Base-by-base conservation (phyloP, 2,113 vertebrate species). In the Gasterosteus nipponicus region DNA sequence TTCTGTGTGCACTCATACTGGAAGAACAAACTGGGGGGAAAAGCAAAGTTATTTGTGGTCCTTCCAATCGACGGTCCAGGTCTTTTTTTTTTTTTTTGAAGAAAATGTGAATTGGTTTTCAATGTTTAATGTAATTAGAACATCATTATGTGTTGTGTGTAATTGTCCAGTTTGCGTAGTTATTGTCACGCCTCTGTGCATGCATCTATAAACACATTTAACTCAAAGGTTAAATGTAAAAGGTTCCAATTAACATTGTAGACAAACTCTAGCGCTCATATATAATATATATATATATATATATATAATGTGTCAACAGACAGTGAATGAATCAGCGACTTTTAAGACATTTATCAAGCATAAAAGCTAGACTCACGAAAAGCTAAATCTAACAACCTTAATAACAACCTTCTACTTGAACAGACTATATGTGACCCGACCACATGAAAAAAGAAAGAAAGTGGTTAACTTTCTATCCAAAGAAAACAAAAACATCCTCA, bases 1-100 rank as follows among this genome's bases (percentile, higher is more conserved):
- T 68, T 33, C 84, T 84, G 80, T 83, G 79, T 82, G 80, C 66
- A 54, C 69, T 80, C 74, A 10, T 31, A 57, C 73, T 81, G 62
- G 66, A 68, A 3, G 64, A 39, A 54, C 33, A 53, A 31, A 61
- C 29, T 58, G 10, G 59, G 61, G 44, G 12, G 54, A 47, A 41
- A 10, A 39, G 42, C 22, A 18, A 19, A 33, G 18, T 12, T 15
- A 19, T 49, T 11, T 7, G 10, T 44, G 29, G 29, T 29, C n/a
- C 15, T 19, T 57, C 26, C 18, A 33, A 42, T 6, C 18, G 19
- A 9, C 33, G 44, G 57, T 26, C 47, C 0, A 14, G 16, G 10
- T 15, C 10, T 19, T 33, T 41, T n/a, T n/a, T n/a, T n/a, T n/a
- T n/a, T n/a, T n/a, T n/a, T 19, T 1, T 22, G 42, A 11, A 31